Evolutionary conservation across 2,888 invertebrate species (phyloP).

Genomic region (Lobophora halterata): DNA sequence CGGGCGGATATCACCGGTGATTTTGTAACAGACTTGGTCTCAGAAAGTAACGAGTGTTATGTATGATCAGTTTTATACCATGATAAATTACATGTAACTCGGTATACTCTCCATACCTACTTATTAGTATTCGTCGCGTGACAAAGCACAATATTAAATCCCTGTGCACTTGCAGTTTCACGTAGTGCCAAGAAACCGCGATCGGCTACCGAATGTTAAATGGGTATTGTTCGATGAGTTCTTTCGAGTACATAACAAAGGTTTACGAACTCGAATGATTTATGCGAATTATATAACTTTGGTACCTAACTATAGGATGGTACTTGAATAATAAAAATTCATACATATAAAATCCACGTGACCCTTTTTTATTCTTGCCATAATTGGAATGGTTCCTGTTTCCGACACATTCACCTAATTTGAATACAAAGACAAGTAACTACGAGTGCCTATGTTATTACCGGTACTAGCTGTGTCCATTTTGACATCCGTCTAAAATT

Average conservation of each 20-base stretch:
- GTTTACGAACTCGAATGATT: conserved; percentile 14
- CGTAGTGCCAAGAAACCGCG: conserved; percentile 71
- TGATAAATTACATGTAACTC: no score
- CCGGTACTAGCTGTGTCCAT: conserved; percentile 47
- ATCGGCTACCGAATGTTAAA: conserved; percentile 71
- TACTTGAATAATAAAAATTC: no score
- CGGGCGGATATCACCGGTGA: no score
- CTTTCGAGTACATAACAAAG: no score
- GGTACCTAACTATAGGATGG: no score
- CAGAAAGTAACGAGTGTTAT: no score
- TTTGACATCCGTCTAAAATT: conserved; percentile 40
- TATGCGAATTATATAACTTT: conserved; percentile 14
- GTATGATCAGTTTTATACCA: no score
- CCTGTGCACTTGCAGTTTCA: conserved; percentile 79
- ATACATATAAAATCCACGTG: no score
- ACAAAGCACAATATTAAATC: conserved; percentile 68
- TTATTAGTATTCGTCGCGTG: conserved; percentile 70
- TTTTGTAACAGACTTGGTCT: no score
- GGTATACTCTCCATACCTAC: no score
- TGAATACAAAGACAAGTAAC: conserved; percentile 67
- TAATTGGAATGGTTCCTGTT: conserved; percentile 60
- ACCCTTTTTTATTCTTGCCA: conserved; percentile 38
- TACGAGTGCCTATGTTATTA: conserved; percentile 33
- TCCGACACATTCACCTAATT: conserved; percentile 59
- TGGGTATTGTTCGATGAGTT: conserved; percentile 52